A percentile compares a stretch with the other conserved stretches of the same genome.
These are phyloP conservation scores for Trichopoda pennipes DNA, from an alignment of 2,888 invertebrate species.

Conservation along the genomic window DNA sequence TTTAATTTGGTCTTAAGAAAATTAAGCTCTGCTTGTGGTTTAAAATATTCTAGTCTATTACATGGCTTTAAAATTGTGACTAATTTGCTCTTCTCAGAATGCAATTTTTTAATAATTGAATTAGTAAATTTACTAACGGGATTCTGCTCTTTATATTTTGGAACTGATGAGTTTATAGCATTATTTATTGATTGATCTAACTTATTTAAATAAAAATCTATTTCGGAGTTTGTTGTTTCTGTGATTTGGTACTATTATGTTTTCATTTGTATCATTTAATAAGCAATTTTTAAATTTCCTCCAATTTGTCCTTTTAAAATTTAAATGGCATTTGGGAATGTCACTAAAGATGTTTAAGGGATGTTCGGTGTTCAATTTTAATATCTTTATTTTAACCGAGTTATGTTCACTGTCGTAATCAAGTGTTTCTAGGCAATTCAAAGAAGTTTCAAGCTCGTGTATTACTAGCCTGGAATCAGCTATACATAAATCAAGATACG, in stretches of 20 bases:
- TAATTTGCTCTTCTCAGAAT: no score
- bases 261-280: neutral
- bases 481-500: conserved; percentile 2
- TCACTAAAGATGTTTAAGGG: neutral
- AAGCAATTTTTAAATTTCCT: conserved; percentile 6
- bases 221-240: conserved; percentile 8
- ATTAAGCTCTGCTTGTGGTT: no score
- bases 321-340: neutral
- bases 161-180: no score
- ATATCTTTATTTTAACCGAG: neutral
- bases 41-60: no score
- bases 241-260: neutral
- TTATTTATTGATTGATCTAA: no score
- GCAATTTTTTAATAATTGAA: no score
- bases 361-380: no score
- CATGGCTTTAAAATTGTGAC: no score
- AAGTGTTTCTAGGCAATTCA: no score
- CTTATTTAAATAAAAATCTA: conserved; percentile 35
- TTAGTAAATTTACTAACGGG: no score
- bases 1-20: no score
- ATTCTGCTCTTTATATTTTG: no score
- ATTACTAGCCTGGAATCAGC: neutral
- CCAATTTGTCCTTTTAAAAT: conserved; percentile 23
- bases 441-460: neutral
- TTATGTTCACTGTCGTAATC: conserved; percentile 25